These are phyloP conservation scores for Battus philenor DNA, from an alignment of 1,140 invertebrate genomes.

Conservation along the genomic window DNA sequence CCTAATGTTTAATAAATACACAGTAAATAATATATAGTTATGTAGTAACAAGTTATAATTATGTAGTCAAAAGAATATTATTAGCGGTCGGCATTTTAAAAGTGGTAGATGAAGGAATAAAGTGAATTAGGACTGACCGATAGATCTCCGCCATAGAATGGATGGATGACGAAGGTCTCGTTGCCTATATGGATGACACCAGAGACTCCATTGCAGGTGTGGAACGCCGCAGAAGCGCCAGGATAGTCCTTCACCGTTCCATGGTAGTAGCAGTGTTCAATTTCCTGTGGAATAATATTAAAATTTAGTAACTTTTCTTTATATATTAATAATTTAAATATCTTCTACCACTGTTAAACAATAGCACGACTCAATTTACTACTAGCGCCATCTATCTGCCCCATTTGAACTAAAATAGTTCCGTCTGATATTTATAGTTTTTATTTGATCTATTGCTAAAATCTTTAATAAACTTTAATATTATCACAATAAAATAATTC, in stretches of 20 bases:
- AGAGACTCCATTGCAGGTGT: conserved; percentile 97
- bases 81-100: too few species aligned
- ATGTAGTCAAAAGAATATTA: too few species aligned
- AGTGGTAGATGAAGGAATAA: too few species aligned
- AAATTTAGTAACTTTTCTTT: not conserved
- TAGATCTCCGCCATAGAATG: conserved; percentile 95
- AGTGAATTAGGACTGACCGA: conserved; percentile 85
- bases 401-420: too few species aligned
- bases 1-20: too few species aligned
- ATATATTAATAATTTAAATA: not conserved
- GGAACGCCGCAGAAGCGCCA: conserved; percentile 95
- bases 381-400: too few species aligned
- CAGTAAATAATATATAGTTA: too few species aligned
- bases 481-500: not conserved
- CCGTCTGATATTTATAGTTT: too few species aligned
- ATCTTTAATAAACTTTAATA: not conserved
- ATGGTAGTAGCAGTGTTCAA: conserved; percentile 97
- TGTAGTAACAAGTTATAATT: too few species aligned
- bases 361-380: too few species aligned
- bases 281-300: conserved; percentile 83
- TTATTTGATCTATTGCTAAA: not conserved
- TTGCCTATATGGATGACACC: conserved; percentile 97
- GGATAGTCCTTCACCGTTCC: conserved; percentile 96
- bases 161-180: conserved; percentile 97
- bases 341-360: not conserved